Evolutionary conservation across 2,888 invertebrate species (phyloP), one percentile per base, ranked within the genome.

Genomic region (Mycalesis mineus): DNA sequence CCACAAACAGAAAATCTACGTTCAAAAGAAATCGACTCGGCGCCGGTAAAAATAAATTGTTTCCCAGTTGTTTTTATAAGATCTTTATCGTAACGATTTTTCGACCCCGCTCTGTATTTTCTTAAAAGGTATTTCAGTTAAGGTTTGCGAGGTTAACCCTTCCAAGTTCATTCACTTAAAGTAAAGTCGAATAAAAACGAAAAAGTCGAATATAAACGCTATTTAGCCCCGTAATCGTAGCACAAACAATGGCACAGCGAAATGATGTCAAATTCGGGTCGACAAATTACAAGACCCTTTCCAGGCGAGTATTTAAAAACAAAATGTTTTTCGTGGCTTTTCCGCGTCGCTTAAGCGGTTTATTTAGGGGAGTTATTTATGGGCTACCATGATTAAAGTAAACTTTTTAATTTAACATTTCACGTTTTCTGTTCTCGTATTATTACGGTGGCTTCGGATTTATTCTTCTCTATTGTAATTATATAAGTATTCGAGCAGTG

Each of bases 201-300:
- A 86, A 87, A 87, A 84, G 75, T 84, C 78, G 73, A 77, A 74
- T 72, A 79, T 80, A 81, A 85, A 80, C 78, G 84, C 84, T 82
- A 86, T 85, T 88, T 85, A 85, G 85, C 83, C 74, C 79, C 80
- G 85, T 85, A 86, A 87, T 85, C 83, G 82, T 75, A 84, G 84
- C 82, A 82, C 81, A 88, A 88, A 88, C 86, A 88, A 88, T 85
- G 79, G 83, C 66, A 69, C 74, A 77, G 77, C 76, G 76, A 82
- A 85, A 84, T 87, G 84, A 85, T 84, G 84, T 80, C 76, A 82
- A 85, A 88, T 85, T 84, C 82, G 82, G 78, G 74, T 78, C 78
- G 84, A 87, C 84, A 87, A 88, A 88, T 88, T 87, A 88, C 84
- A 75, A 77, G 82, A 80, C 86, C 84, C 86, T 87, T 85, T 79